Conservation (phyloP, 2,888 invertebrate genomes). For the Chouioia cunea region DNA sequence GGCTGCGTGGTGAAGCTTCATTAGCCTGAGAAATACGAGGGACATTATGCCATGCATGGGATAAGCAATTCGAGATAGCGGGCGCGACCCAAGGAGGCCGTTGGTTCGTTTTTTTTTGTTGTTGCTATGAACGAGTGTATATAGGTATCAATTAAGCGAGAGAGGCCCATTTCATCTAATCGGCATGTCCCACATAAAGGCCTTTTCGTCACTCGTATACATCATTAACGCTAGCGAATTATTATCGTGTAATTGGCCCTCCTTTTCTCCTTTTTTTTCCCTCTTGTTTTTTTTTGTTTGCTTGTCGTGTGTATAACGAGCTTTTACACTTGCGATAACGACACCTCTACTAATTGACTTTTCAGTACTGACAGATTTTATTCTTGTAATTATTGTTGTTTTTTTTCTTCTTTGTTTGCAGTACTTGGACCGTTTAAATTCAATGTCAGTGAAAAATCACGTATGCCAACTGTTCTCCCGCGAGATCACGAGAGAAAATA, state of each 20-base stretch:
- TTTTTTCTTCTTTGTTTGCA: not conserved
- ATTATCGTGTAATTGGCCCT: conserved; percentile 60
- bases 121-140: not conserved
- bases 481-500: conserved; percentile 8
- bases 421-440: conserved; percentile 1
- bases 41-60: conserved; percentile 33
- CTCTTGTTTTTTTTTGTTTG: too few relatives aligned
- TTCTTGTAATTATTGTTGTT: too few relatives aligned
- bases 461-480: conserved; percentile 41
- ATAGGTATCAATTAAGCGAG: conserved; percentile 55
- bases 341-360: not conserved
- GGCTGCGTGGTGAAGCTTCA: conserved; percentile 38
- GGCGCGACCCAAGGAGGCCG: too few relatives aligned
- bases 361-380: not conserved
- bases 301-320: conserved; percentile 56
- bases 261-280: too few relatives aligned
- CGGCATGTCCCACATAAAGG: conserved; percentile 55
- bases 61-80: conserved; percentile 6
- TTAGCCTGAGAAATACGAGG: conserved; percentile 35
- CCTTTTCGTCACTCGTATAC: too few relatives aligned
- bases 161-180: conserved; percentile 52
- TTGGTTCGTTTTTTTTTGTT: too few relatives aligned
- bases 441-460: conserved; percentile 31
- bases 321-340: conserved; percentile 53
- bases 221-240: conserved; percentile 55